Conservation (phyloP, 2,797 vertebrate species). For the Phrynocephalus guinanensis region DNA sequence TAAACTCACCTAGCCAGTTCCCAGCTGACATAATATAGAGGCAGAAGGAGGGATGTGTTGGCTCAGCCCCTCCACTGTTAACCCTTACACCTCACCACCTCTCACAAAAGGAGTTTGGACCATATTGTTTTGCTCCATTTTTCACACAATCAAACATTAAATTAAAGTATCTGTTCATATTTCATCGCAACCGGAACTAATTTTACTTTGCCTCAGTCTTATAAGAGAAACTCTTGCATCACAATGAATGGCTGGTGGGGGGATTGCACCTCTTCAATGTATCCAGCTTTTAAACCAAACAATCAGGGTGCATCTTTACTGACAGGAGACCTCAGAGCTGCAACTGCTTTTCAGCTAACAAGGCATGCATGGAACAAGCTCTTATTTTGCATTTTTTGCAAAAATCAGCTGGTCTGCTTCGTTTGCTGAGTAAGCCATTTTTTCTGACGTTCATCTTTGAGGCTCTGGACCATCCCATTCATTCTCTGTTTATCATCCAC, state of each 20-base stretch:
- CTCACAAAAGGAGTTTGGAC: background rate
- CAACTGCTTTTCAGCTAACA: background rate
- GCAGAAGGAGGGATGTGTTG: background rate
- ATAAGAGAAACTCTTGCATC: background rate
- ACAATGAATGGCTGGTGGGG: background rate
- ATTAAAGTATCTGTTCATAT: background rate
- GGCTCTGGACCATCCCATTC: background rate
- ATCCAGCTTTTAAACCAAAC: background rate
- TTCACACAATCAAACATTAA: background rate
- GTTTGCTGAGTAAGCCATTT: constrained; percentile 35
- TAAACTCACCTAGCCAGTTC: background rate
- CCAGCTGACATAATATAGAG: background rate
- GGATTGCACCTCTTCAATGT: background rate
- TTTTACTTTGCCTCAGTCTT: background rate
- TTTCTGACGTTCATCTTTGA: background rate
- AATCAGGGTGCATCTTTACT: background rate
- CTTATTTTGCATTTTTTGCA: background rate
- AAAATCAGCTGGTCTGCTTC: constrained; percentile 44
- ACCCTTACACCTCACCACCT: background rate
- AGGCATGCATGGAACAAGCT: background rate
- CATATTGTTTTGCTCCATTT: background rate
- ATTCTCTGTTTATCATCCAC: constrained; percentile 40
- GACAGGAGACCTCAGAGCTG: background rate
- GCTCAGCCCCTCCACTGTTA: background rate
- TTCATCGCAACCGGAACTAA: background rate